A percentile compares a stretch with the other conserved stretches of the same genome.
Conservation (phyloP, 2,797 vertebrate genomes). For the Borostomias antarcticus region DNA sequence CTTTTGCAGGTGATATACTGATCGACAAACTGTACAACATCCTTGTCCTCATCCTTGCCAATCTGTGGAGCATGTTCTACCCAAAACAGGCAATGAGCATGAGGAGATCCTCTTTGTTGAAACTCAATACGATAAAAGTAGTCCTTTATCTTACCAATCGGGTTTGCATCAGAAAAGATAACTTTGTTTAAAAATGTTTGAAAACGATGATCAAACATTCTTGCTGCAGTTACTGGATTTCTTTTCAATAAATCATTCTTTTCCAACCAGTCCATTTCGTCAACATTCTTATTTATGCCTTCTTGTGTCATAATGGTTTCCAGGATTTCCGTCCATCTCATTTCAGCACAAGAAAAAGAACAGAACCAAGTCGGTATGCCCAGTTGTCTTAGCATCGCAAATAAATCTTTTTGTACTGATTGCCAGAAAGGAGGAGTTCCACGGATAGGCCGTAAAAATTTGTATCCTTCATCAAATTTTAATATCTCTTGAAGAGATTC, state of each 20-base stretch:
- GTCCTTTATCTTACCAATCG: slow-evolving; percentile 18
- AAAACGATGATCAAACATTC: slow-evolving; percentile 35
- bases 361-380: slow-evolving; percentile 42
- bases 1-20: slow-evolving; percentile 15
- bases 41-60: slow-evolving; percentile 3
- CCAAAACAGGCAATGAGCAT: slow-evolving; percentile 28
- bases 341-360: slow-evolving; percentile 36
- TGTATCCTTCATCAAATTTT: no score
- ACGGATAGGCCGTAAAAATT: no score
- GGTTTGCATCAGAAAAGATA: slow-evolving; percentile 11
- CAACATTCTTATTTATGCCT: neutral
- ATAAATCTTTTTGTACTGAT: slow-evolving; percentile 32
- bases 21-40: slow-evolving; percentile 10
- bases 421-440: slow-evolving; percentile 27
- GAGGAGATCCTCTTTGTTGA: slow-evolving; percentile 3
- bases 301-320: slow-evolving; percentile 9
- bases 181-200: slow-evolving; percentile 21
- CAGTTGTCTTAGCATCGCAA: slow-evolving; percentile 34
- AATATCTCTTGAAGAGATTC: no score
- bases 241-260: slow-evolving; percentile 18
- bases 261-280: slow-evolving; percentile 24
- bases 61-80: slow-evolving; percentile 5
- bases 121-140: slow-evolving; percentile 16
- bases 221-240: slow-evolving; percentile 27
- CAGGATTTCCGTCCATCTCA: slow-evolving; percentile 27